Evolutionary conservation across 2,797 vertebrate genomes (phyloP), one percentile per base, ranked within the genome.

Genomic region (Oceanodroma leucorhoa): DNA sequence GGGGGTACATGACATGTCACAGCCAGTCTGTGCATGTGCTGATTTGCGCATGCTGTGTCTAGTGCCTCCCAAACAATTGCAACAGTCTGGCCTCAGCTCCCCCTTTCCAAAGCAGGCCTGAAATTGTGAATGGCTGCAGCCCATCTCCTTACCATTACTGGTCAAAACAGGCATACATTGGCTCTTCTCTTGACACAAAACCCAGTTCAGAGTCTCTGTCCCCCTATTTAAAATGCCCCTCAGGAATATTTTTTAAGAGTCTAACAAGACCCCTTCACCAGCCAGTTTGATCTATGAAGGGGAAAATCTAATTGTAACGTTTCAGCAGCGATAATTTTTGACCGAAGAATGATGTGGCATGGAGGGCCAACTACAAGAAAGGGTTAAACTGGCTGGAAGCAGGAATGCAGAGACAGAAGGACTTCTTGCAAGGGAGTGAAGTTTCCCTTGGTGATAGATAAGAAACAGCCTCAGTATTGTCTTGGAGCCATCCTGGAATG

Each of bases 221-320:
- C 7, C 3, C 2, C 6, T 43, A 3, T 14, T 38, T 67, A 66
- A 61, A 90, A 77, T 41, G 8, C 6, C 2, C 0, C n/a, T n/a
- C 6, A 30, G 29, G 24, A 26, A 34, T 65, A 45, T 9, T 69
- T 81, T 72, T 65, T 34, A 48, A 38, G 45, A 69, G 8, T 30
- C 10, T 40, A 10, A 51, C 26, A 45, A 45, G 4, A 2, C 16
- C 6, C 3, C 9, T 72, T 53, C 23, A 20, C 76, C 51, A 48
- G 11, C 23, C 17, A 20, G 8, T 51, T 82, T 79, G 17, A 60
- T 43, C 41, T 80, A 6, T n/a, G 41, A 67, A 72, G 7, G 26
- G 6, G 8, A 65, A 83, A 72, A 71, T 27, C 22, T 76, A 58
- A 22, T 26, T 40, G 6, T 48, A 76, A 54, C 19, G 70, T 11